Evolutionary conservation across 2,113 vertebrate genomes (phyloP), one percentile per base, ranked within the genome.

Genomic region (Paradoxurus hermaphroditus): DNA sequence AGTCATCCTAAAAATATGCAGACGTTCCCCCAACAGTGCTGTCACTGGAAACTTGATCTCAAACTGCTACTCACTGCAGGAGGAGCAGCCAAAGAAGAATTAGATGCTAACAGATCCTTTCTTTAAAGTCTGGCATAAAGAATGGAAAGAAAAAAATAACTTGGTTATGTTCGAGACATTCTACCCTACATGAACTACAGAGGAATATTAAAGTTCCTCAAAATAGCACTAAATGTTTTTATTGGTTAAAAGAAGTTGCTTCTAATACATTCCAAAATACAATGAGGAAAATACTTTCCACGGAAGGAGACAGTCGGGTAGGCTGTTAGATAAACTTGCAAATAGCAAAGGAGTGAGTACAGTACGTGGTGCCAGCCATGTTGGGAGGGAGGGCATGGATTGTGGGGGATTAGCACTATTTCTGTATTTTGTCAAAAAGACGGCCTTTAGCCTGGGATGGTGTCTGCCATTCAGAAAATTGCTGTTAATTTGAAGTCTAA

Each of bases 211-310:
- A 83, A 91, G 63, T 68, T 92, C 67, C 72, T 27, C 21, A 14
- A 44, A 51, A 94, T 41, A 95, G 79, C 86, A 82, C 72, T 96
- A 70, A 36, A 65, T 95, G 31, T 44, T 97, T 95, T 97, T 87
- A 92, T 51, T 84, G 53, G 85, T 87, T 85, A 91, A 91, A 92
- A 97, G 59, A 85, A 68, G 49, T 29, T 65, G 29, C 90, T 96
- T 91, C 53, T 75, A 65, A 94, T 92, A 62, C 41, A 94, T 95
- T 97, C 88, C 86, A 94, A 86, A 82, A 91, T 56, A 96, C 81
- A 96, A 59, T 73, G 86, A 73, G 65, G 36, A 92, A 91, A 95
- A 96, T 85, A 92, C 27, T 96, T 86, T 91, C 77, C 81, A 70
- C 56, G 41, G 90, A 94, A 73, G 36, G 12, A 85, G 75, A 90